Percentiles rank a stretch among this genome's conserved stretches.
phyloP scores from a whole-genome alignment of 2,113 vertebrate species.

The Campylorhamphus procurvoides region DNA sequence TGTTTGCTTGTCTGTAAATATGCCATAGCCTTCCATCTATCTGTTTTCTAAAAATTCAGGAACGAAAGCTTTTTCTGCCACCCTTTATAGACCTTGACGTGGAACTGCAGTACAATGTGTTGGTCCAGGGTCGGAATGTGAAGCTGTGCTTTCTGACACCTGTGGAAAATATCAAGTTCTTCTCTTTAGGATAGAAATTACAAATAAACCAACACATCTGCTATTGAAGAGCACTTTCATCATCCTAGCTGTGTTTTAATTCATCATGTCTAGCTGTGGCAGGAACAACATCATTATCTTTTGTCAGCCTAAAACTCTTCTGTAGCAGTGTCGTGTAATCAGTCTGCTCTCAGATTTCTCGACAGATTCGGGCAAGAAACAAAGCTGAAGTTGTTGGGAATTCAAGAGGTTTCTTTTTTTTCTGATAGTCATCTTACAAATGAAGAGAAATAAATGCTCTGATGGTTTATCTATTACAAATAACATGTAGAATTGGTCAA shows the following conservation, averaged over 20 bases:
- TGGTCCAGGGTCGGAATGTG: not conserved
- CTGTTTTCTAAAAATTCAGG: not conserved
- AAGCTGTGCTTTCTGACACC: not conserved
- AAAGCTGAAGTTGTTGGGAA: not conserved
- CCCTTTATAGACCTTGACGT: not conserved
- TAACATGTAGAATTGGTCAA: not conserved
- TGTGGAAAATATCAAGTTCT: not conserved
- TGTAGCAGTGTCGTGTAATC: not conserved
- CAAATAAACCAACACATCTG: not conserved
- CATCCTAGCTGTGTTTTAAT: not conserved
- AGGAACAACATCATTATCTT: not conserved
- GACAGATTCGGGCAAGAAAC: not conserved
- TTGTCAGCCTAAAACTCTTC: not conserved
- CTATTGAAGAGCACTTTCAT: not conserved
- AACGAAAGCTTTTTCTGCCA: not conserved
- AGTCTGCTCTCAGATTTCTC: not conserved
- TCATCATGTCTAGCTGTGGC: not conserved
- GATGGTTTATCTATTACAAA: not conserved
- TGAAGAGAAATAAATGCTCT: not conserved
- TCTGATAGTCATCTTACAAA: not conserved
- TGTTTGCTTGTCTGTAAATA: not conserved
- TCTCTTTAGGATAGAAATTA: not conserved
- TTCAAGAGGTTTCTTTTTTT: not conserved
- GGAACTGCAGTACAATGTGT: not conserved
- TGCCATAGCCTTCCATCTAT: not conserved